phyloP scores from a whole-genome alignment of 2,113 vertebrate genomes.

The Eolophus roseicapilla region DNA sequence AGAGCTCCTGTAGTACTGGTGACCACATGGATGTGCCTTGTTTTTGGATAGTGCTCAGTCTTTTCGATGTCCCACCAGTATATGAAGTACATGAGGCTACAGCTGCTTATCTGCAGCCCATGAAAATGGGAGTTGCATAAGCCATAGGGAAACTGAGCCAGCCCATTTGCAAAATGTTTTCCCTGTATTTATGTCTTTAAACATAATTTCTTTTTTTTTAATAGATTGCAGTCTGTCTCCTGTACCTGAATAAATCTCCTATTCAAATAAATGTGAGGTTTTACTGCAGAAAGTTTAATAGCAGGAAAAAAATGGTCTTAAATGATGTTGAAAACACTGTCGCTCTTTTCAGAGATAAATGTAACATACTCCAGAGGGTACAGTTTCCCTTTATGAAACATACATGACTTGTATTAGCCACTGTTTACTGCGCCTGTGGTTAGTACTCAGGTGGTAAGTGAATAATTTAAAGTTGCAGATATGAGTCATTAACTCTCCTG shows the following conservation, averaged over 20 bases:
- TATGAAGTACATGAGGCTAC: background rate
- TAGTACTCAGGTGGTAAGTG: slow-evolving; percentile 3
- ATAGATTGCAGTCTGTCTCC: background rate
- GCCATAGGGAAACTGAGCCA: background rate
- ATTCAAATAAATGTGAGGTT: background rate
- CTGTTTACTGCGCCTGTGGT: background rate
- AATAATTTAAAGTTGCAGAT: slow-evolving; percentile 57
- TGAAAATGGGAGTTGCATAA: background rate
- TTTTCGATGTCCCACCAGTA: background rate
- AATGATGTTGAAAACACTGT: background rate
- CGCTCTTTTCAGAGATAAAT: background rate
- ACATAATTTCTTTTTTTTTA: background rate
- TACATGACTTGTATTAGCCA: slow-evolving; percentile 42
- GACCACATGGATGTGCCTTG: background rate
- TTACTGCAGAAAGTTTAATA: background rate
- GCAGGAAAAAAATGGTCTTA: background rate
- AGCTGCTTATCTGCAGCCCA: background rate
- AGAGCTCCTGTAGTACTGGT: accelerated
- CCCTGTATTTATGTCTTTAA: background rate
- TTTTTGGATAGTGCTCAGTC: background rate
- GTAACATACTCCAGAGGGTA: background rate
- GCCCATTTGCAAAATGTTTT: background rate
- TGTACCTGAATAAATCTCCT: background rate
- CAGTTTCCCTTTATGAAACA: slow-evolving; percentile 44
- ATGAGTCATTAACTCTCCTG: slow-evolving; percentile 25